Base-by-base conservation (phyloP, 2,797 vertebrate species). In the Microctenopoma steveboyesi region DNA sequence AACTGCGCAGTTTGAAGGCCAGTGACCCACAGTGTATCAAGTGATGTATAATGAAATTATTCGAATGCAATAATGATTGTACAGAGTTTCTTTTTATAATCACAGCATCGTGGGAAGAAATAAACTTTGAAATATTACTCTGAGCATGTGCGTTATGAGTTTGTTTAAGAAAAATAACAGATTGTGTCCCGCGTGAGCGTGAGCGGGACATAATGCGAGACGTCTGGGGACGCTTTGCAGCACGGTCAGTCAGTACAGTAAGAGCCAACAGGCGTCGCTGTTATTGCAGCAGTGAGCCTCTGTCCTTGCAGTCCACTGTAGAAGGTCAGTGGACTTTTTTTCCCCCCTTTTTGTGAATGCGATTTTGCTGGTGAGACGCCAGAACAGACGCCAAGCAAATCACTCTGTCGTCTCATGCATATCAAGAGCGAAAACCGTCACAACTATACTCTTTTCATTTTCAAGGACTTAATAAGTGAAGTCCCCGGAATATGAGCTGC, bases 11-110 rank as follows among this genome's bases (percentile, higher is more conserved):
- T 72, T 79, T 74, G 64, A 74, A 79, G 83, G 79, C 79, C 45
- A 39, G 50, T 53, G 80, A 89, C 37, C 66, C 73, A 73, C 70
- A 63, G 52, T 83, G 78, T 87, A 89, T 89, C 78, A 84, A 84
- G 88, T 49, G 5, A 66, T 75, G 82, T 89, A 86, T 55, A 8
- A 86, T 55, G 33, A 35, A 86, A 79, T 69, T 14, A 81, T 90
- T 85, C 89, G 88, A 93, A 92, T 91, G 87, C 90, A 88, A 91
- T 88, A 88, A 91, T 64, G 69, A 35, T 35, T 92, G 89, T 91
- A 88, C 82, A 89, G 86, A 73, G 82, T 87, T 78, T 87, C 82
- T 89, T 84, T 69, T 39, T 56, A 83, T 82, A 51, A 78, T 85
- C 83, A 84, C 87, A 18, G 72, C 81, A 84, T 86, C 86, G 81